Conservation (phyloP, 2,888 invertebrate species). For the Julus scandinavius region DNA sequence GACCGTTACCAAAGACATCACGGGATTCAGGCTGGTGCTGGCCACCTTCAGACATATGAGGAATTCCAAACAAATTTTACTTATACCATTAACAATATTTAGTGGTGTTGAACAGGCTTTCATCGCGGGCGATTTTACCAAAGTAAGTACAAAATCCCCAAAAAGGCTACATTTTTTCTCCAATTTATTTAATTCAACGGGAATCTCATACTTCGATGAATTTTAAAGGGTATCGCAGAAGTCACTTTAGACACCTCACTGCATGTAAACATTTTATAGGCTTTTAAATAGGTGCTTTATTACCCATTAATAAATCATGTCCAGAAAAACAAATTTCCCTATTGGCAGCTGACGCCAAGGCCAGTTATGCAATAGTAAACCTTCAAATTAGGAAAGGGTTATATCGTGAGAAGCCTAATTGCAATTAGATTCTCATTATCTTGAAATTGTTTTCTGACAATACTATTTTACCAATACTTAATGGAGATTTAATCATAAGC, state of each 20-base stretch:
- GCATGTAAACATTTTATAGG: no score
- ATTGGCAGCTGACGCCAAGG: background rate
- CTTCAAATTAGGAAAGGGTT: background rate
- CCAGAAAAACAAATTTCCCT: no score
- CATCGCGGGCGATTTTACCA: conserved; percentile 78
- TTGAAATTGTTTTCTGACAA: background rate
- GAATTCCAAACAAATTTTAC: conserved; percentile 89
- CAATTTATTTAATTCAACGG: no score
- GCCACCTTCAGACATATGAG: conserved; percentile 91
- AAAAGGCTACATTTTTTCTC: background rate
- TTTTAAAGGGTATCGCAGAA: no score
- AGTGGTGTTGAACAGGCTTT: conserved; percentile 98
- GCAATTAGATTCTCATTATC: background rate
- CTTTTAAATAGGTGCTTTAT: no score
- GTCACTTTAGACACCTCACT: no score
- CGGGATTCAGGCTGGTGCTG: conserved; percentile 82
- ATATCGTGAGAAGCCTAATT: background rate
- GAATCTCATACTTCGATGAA: no score
- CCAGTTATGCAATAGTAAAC: background rate
- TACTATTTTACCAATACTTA: background rate
- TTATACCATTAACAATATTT: conserved; percentile 95
- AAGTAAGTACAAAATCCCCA: conserved; percentile 63
- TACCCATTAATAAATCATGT: no score
- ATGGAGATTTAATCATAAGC: background rate
- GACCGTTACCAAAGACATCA: conserved; percentile 65